These are phyloP conservation scores for Hydropsyche betteni DNA, from an alignment of 2,888 invertebrate species.

Conservation along the genomic window DNA sequence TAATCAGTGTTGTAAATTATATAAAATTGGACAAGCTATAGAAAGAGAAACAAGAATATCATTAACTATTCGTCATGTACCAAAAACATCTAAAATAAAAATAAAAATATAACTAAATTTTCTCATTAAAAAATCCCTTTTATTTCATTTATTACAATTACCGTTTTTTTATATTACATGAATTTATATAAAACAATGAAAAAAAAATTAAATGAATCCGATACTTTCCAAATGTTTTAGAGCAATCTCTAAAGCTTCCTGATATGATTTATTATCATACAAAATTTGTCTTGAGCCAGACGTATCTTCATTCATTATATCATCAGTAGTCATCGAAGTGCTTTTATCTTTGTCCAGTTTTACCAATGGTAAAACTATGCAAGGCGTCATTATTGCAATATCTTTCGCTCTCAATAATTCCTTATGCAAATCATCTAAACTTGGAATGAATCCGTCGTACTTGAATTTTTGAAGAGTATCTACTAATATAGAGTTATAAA, in stretches of 20 bases:
- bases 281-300: constrained; percentile 29
- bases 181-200: not conserved
- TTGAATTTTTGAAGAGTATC: constrained; percentile 53
- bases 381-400: constrained; percentile 48
- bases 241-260: constrained; percentile 39
- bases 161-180: not conserved
- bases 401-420: constrained; percentile 39
- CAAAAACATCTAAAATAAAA: constrained; percentile 83
- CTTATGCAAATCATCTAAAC: constrained; percentile 37
- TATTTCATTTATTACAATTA: not conserved
- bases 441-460: constrained; percentile 43
- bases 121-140: not conserved
- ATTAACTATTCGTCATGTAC: constrained; percentile 92
- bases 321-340: constrained; percentile 39
- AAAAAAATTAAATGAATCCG: constrained; percentile 38
- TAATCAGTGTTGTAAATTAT: constrained; percentile 67
- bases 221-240: constrained; percentile 44
- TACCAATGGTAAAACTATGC: constrained; percentile 48
- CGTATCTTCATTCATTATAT: constrained; percentile 39
- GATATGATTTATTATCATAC: constrained; percentile 41
- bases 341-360: constrained; percentile 44
- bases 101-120: constrained; percentile 64
- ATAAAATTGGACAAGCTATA: constrained; percentile 67
- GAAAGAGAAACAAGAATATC: constrained; percentile 80
- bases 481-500: constrained; percentile 54